Base-by-base conservation (phyloP, 2,888 invertebrate genomes). In the Eurytoma adleriae region DNA sequence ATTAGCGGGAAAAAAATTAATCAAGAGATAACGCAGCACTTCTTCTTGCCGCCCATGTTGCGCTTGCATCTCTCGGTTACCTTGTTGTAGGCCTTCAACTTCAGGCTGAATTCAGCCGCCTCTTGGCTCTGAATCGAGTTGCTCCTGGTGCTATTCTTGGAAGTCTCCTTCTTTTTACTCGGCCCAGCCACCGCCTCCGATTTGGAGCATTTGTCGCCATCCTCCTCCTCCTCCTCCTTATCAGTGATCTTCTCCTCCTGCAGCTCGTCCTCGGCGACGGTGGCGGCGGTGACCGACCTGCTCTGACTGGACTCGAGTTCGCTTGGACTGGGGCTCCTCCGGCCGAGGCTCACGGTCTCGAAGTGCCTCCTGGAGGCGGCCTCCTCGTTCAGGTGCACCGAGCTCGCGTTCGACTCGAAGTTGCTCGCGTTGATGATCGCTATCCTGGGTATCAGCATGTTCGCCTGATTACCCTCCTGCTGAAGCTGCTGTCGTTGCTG, bases 401-500 rank as follows among this genome's bases (percentile, higher is more conserved):
- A 90, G 68, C 90, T 90, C 52, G 88, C 89, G 80, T 90, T 89
- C n/a, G 90, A 90, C 71, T 88, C 89, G 64, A 90, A 89, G 61
- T 89, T 90, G 62, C 90, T 90, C 1, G 91, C 87, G 56, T 90
- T 90, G 78, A 90, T 90, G 52, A 91, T 91, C 0, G 90, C 88
- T 76, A 91, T 91, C 66, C 86, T 84, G 0, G 91, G 91, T 73
- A 90, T 90, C 0, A 90, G 85, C 52, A 88, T 50, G 50, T 87
- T 86, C 0, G 83, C 62, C 52, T 27, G 5, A 1, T 52, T 10
- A 1, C 30, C 20, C 16, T 10, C 18, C 20, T 64, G 62, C 13
- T 24, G 62, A 10, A 20, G 50, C 40, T 79, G 73, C 5, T 76
- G 81, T 70, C 16, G 54, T 81, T 24, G 3, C 84, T 82, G 73